Evolutionary conservation across 1,140 invertebrate species (phyloP).

Genomic region (Asobara japonica): DNA sequence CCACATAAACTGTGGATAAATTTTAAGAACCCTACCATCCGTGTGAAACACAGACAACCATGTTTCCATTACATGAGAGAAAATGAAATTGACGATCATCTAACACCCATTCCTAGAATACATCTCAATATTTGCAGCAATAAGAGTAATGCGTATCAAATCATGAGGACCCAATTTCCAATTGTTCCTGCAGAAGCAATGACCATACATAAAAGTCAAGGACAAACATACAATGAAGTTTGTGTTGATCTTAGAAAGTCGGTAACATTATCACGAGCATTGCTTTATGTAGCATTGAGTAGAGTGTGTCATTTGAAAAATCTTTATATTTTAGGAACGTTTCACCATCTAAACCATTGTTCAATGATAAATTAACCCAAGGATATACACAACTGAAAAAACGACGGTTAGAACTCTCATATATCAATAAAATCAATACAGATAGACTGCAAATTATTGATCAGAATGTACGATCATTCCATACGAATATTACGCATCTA

Average conservation of each 20-base stretch:
- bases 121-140: neutral
- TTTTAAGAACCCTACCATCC: constrained; percentile 20
- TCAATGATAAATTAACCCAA: constrained; percentile 26
- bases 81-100: constrained; percentile 4
- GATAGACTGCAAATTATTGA: too few species aligned
- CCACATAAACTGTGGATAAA: constrained; percentile 21
- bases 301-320: too few species aligned
- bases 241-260: too few species aligned
- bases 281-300: too few species aligned
- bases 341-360: constrained; percentile 9
- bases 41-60: constrained; percentile 7
- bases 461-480: too few species aligned
- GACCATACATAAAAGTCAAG: too few species aligned
- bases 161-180: constrained; percentile 21
- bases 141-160: constrained; percentile 26
- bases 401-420: neutral
- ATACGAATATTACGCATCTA: too few species aligned
- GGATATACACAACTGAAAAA: constrained; percentile 1
- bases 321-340: neutral
- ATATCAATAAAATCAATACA: too few species aligned
- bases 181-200: too few species aligned
- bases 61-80: constrained; percentile 19
- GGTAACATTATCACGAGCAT: too few species aligned
- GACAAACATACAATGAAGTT: too few species aligned
- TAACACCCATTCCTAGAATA: constrained; percentile 10